These are phyloP conservation scores for Dendroctonus valens DNA, from an alignment of 1,140 invertebrate species.

Conservation along the genomic window DNA sequence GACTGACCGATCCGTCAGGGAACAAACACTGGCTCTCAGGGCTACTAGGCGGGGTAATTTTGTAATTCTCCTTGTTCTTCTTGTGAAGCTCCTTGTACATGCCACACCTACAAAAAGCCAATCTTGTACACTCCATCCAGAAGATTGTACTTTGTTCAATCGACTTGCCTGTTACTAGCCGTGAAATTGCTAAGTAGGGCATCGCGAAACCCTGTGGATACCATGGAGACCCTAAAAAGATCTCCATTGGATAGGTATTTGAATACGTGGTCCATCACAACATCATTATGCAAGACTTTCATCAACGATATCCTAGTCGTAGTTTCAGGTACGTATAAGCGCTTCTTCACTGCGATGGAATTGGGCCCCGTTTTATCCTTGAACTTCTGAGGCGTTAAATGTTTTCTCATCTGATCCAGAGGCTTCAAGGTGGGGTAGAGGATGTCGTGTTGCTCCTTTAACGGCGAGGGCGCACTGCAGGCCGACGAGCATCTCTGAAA, in stretches of 20 bases:
- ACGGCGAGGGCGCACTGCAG: conserved; percentile 27
- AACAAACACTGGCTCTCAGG: conserved; percentile 34
- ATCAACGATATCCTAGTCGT: neutral
- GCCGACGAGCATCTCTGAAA: conserved; percentile 27
- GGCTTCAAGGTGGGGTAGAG: conserved; percentile 35
- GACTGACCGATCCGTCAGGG: conserved; percentile 33
- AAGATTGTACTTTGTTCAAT: neutral
- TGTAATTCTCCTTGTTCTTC: conserved; percentile 44
- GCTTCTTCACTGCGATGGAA: conserved; percentile 24
- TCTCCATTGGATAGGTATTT: conserved; percentile 41
- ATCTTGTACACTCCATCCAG: neutral
- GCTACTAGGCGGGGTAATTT: conserved; percentile 38
- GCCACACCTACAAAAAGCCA: conserved; percentile 18
- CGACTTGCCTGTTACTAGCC: conserved; percentile 24
- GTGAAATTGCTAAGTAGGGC: conserved; percentile 34
- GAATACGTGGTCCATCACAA: conserved; percentile 40
- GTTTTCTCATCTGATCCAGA: conserved; percentile 24
- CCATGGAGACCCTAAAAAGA: conserved; percentile 40
- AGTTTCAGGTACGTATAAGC: conserved; percentile 13
- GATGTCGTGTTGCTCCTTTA: conserved; percentile 39
- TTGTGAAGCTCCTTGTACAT: conserved; percentile 32
- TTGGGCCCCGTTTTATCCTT: conserved; percentile 13
- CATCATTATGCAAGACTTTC: conserved; percentile 25
- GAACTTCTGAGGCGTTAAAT: conserved; percentile 34
- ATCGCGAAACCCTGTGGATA: conserved; percentile 31